Percentiles rank a stretch among this genome's conserved stretches.
phyloP scores from a whole-genome alignment of 2,113 vertebrate species.

The Protomyctophum bolini region DNA sequence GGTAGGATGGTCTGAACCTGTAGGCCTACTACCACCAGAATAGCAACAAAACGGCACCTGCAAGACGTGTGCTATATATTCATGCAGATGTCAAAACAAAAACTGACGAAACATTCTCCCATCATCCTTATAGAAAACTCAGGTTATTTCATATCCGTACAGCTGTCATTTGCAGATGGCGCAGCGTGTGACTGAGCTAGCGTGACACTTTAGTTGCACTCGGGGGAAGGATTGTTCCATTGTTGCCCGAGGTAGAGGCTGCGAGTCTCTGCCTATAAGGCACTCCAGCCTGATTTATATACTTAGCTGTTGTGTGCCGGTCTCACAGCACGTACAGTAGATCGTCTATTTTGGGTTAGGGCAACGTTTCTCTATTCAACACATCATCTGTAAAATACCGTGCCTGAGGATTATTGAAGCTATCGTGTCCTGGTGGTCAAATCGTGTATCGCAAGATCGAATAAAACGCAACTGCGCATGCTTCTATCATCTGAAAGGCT shows the following conservation, averaged over 20 bases:
- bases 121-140: slow-evolving; percentile 24
- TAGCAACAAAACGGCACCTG: slow-evolving; percentile 21
- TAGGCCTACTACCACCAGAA: background rate
- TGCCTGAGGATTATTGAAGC: no score
- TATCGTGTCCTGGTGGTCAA: no score
- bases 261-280: slow-evolving; percentile 37
- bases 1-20: slow-evolving; percentile 9
- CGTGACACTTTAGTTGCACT: slow-evolving; percentile 34
- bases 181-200: slow-evolving; percentile 43
- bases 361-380: no score
- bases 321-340: no score
- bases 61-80: slow-evolving; percentile 10
- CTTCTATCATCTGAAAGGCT: no score
- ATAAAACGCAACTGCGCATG: no score
- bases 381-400: no score
- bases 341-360: no score
- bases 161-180: slow-evolving; percentile 59
- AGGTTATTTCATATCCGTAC: slow-evolving; percentile 44
- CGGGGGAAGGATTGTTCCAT: slow-evolving; percentile 28
- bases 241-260: slow-evolving; percentile 29
- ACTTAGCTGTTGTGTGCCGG: no score
- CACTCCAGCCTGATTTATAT: no score
- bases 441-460: no score
- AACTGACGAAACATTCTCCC: slow-evolving; percentile 10
- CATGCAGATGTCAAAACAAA: slow-evolving; percentile 18